Percentiles rank a stretch among this genome's conserved stretches.
These are phyloP conservation scores for Sparus aurata DNA, from an alignment of 2,797 vertebrate species.

Conservation along the genomic window DNA sequence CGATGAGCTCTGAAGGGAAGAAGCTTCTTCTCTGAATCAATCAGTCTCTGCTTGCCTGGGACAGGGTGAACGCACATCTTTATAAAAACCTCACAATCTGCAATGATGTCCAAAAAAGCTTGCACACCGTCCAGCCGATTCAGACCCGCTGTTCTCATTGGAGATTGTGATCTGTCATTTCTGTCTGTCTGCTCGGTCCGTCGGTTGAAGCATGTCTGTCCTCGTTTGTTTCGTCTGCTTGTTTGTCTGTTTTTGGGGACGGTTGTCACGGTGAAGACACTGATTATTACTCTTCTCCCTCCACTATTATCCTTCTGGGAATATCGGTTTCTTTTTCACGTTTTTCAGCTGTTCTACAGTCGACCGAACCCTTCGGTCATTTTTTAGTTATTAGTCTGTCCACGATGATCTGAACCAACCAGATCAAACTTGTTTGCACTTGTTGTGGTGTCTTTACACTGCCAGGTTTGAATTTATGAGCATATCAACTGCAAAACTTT, in stretches of 20 bases:
- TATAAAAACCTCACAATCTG: conserved; percentile 81
- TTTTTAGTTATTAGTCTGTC: too few relatives aligned
- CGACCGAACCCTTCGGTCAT: conserved; percentile 14
- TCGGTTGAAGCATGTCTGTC: conserved; percentile 33
- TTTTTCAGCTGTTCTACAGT: conserved; percentile 7
- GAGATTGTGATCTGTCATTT: conserved; percentile 73
- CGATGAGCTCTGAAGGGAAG: not conserved
- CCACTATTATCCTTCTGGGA: not conserved
- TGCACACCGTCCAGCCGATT: not conserved
- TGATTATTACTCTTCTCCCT: not conserved
- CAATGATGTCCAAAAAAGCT: conserved; percentile 61
- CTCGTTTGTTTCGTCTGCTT: conserved; percentile 29
- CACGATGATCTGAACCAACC: too few relatives aligned
- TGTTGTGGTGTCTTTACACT: not conserved
- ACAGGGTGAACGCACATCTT: conserved; percentile 75
- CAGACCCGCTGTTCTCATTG: conserved; percentile 54
- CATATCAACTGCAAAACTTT: not conserved
- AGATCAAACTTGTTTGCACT: not conserved
- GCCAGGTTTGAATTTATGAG: not conserved
- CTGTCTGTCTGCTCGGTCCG: conserved; percentile 27
- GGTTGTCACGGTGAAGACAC: not conserved
- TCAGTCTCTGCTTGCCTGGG: conserved; percentile 45
- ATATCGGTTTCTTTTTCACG: not conserved
- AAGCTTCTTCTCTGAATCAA: not conserved
- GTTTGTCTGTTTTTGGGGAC: conserved; percentile 5